Conservation (phyloP, 2,113 vertebrate genomes). For the Nyctereutes procyonoides region DNA sequence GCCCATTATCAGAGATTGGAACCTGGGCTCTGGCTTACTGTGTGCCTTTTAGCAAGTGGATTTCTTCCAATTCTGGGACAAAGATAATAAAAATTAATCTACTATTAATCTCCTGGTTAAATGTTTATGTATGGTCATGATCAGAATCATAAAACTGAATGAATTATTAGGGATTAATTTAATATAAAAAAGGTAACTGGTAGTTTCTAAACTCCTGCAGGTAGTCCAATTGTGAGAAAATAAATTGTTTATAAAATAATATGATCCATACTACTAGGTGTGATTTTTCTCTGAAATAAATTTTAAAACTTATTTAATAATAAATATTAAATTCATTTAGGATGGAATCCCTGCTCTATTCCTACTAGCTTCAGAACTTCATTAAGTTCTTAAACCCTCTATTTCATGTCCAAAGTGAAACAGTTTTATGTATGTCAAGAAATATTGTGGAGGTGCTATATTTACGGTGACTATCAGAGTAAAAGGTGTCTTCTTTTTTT, state of each 20-base stretch:
- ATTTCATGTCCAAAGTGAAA: neutral
- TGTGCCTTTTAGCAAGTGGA: neutral
- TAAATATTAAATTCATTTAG: neutral
- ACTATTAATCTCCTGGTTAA: neutral
- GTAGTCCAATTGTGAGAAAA: neutral
- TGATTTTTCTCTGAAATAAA: slow-evolving; percentile 17
- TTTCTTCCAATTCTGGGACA: neutral
- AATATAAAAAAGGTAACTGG: neutral
- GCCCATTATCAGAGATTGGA: neutral
- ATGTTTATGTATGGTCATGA: neutral
- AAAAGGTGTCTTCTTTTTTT: neutral
- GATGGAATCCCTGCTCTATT: neutral
- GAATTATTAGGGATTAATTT: neutral
- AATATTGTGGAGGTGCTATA: neutral
- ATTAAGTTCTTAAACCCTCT: neutral
- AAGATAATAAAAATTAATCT: neutral
- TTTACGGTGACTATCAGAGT: neutral
- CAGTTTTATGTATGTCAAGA: neutral
- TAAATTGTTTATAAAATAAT: neutral
- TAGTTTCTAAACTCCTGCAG: neutral
- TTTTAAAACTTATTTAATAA: too few relatives aligned
- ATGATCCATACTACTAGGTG: neutral
- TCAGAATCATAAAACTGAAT: neutral
- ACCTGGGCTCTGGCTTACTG: neutral
- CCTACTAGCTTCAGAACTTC: neutral